Evolutionary conservation across 2,888 invertebrate species (phyloP), one percentile per base, ranked within the genome.

Genomic region (Drosophila subquinaria): DNA sequence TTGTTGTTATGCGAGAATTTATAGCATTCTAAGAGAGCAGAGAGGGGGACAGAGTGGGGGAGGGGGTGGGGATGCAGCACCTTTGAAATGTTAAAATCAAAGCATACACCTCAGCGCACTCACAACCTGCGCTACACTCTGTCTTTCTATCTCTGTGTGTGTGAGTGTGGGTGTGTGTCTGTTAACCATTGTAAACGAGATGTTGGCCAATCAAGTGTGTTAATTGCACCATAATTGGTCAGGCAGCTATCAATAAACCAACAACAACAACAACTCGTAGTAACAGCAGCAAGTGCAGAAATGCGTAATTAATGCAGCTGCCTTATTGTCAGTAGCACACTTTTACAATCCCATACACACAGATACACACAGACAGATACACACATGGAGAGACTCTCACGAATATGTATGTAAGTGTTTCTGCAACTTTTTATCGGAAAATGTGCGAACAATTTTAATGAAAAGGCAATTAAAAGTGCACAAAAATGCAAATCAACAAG

Each of bases 201-300:
- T 66, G 64, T 86, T 79, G 68, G 57, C 70, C 86, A 86, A 89
- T 90, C 90, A 85, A 74, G 77, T 88, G 86, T 82, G 85, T 81
- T 87, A 87, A 87, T 87, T 87, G 86, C 82, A 73, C 88, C 90
- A 76, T 84, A 90, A 87, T 89, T 89, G 86, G 90, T 73, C 90
- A 90, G 85, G 66, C 76, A 85, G 73, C 60, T 81, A 81, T 70
- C 84, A 83, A 76, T 70, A 53, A 50, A 72, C 48, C 71, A 61
- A 45, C 35, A 61, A 45, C 43, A 48, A 35, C 53, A 35, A 68
- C 27, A 55, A 38, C 33, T 27, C 38, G 33, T 48, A 43, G 55
- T 11, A 33, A 13, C n/a, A 42, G 45, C 42, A 30, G 17, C 23
- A 56, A 69, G 69, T 77, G 71, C 86, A 88, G 47, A 67, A 69